Base-by-base conservation (phyloP, 1,140 invertebrate genomes). In the Penaeus japonicus region DNA sequence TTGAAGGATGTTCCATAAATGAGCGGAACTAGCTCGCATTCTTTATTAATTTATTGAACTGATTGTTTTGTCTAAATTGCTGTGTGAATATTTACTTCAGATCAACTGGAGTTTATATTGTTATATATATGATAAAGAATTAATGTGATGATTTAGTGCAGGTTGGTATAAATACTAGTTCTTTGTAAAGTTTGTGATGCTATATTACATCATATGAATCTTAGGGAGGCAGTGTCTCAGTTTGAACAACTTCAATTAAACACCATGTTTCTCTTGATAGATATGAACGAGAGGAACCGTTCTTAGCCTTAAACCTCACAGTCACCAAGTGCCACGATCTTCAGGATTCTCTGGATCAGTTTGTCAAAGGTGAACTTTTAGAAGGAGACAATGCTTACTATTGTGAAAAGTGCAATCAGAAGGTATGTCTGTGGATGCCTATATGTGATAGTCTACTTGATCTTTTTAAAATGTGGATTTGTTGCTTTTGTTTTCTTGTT, bases 321-420 rank as follows among this genome's bases (percentile, higher is more conserved):
- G 94, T 95, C 53, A 90, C 89, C 32, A 92, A 94, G 84, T 94
- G 94, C 90, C 93, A 94, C 89, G 94, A 93, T 90, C 92, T 95
- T 53, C 91, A 93, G 85, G 94, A 95, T 89, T 94, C 94, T 7
- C 91, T 95, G 55, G 94, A 94, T 88, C 94, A 94, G 91, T 95
- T 94, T 92, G 94, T 95, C 4, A 94, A 94, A 90, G 94, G 94
- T 22, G 94, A 95, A 90, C 91, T 95, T 39, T 90, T 95, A 39
- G 94, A 95, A 90, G 94, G 94, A 55, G 94, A 94, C 89, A 95
- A 95, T 92, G 94, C 94, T 27, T 95, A 95, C 91, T 93, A 93
- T 88, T 95, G 94, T 92, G 94, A 95, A 91, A 94, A 94, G 89
- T 95, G 94, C 91, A 92, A 93, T 88, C 93, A 94, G 91, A 95